A percentile compares a stretch with the other conserved stretches of the same genome.
phyloP scores from a whole-genome alignment of 2,888 invertebrate species.

The Xestia c-nigrum region DNA sequence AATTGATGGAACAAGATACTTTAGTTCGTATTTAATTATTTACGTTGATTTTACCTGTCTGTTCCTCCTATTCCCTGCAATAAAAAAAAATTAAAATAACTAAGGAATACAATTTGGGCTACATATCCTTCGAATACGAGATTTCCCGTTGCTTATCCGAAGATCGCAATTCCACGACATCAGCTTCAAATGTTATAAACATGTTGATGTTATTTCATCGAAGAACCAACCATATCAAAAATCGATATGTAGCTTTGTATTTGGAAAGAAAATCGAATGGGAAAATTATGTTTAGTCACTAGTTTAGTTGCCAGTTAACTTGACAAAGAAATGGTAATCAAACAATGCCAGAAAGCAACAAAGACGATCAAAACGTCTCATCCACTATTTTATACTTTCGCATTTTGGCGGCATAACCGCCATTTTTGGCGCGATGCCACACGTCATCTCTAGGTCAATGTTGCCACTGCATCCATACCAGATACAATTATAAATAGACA shows the following conservation, averaged over 20 bases:
- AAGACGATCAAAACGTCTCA: conserved; percentile 3
- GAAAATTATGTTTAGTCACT: not conserved
- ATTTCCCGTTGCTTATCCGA: too few relatives aligned
- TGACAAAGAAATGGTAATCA: not conserved
- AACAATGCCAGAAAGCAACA: conserved; percentile 21
- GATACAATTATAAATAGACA: conserved; percentile 23
- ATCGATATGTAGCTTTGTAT: too few relatives aligned
- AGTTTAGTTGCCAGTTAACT: not conserved
- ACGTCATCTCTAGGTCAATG: conserved; percentile 63
- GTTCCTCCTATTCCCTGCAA: too few relatives aligned
- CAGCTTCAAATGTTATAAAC: too few relatives aligned
- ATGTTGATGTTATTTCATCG: not conserved
- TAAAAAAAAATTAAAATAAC: too few relatives aligned
- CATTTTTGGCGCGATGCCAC: conserved; percentile 57
- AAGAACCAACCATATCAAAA: not conserved
- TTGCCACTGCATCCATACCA: conserved; percentile 46
- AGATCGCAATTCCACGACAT: too few relatives aligned
- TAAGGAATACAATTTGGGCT: not conserved
- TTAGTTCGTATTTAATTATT: not conserved
- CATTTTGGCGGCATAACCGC: conserved; percentile 44
- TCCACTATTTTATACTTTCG: not conserved
- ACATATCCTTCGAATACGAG: not conserved
- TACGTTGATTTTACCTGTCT: not conserved
- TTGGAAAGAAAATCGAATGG: not conserved
- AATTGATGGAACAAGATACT: not conserved